Conservation (phyloP, 2,797 vertebrate genomes). For the Phaenicophaeus curvirostris region DNA sequence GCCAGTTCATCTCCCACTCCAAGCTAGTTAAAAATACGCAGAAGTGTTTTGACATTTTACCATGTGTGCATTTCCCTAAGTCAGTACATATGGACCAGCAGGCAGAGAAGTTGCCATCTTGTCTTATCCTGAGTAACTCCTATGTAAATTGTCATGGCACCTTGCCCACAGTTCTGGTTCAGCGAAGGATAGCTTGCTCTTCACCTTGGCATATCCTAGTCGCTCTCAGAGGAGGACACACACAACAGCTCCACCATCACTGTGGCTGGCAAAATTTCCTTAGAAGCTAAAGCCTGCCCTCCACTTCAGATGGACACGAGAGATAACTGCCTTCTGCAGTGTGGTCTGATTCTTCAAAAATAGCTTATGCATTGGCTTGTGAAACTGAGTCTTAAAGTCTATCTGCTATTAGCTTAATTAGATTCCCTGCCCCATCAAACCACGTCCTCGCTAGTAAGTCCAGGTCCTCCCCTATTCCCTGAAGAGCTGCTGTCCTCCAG, state of each 20-base stretch:
- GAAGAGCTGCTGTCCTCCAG: background rate
- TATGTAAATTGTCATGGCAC: background rate
- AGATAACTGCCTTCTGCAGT: background rate
- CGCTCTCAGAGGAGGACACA: background rate
- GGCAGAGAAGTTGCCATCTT: background rate
- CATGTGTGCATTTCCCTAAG: background rate
- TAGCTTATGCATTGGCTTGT: background rate
- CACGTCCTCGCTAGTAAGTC: background rate
- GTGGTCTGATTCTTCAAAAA: background rate
- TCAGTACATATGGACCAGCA: accelerated
- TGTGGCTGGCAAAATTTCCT: background rate
- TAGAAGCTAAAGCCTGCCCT: background rate
- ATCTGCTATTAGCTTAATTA: background rate
- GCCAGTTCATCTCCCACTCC: background rate
- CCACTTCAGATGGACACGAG: accelerated
- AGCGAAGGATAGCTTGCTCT: background rate
- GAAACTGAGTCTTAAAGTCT: background rate
- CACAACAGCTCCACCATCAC: background rate
- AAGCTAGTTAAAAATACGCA: background rate
- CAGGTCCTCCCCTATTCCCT: background rate
- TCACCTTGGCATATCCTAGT: background rate
- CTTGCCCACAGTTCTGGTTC: background rate
- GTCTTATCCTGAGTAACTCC: background rate
- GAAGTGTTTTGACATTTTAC: background rate
- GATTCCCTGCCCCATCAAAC: background rate